These are phyloP conservation scores for Lagodon rhomboides DNA, from an alignment of 2,797 vertebrate genomes.

Conservation along the genomic window DNA sequence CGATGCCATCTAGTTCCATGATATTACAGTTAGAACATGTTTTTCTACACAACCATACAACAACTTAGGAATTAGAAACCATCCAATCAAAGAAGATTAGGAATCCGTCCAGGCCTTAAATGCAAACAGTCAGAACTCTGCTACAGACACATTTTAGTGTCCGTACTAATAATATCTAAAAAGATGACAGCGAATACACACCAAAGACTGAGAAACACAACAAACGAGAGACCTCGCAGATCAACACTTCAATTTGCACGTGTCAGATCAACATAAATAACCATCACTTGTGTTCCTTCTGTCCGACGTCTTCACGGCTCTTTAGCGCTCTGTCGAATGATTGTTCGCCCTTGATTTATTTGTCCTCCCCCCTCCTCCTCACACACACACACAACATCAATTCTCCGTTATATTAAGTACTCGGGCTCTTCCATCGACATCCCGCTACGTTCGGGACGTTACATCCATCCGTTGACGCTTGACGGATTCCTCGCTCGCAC, in stretches of 20 bases:
- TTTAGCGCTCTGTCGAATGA: slow-evolving; percentile 47
- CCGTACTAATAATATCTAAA: background rate
- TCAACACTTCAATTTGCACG: slow-evolving; percentile 26
- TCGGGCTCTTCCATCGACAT: slow-evolving; percentile 28
- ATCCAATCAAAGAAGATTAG: background rate
- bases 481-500: slow-evolving; percentile 23
- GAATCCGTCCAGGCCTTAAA: background rate
- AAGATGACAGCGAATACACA: background rate
- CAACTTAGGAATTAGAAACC: background rate
- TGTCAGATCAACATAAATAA: slow-evolving; percentile 24
- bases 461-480: slow-evolving; percentile 35
- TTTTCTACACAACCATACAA: too few relatives aligned
- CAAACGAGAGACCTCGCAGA: background rate
- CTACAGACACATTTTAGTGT: background rate
- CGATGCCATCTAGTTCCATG: too few relatives aligned
- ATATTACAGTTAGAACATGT: too few relatives aligned
- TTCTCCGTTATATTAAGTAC: slow-evolving; percentile 43
- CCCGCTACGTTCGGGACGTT: background rate
- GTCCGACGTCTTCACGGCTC: slow-evolving; percentile 11
- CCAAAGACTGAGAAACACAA: slow-evolving; percentile 2
- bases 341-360: slow-evolving; percentile 57
- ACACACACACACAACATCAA: slow-evolving; percentile 32
- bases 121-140: too few relatives aligned
- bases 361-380: background rate
- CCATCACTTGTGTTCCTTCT: slow-evolving; percentile 33